A percentile compares a stretch with the other conserved stretches of the same genome.
Conservation (phyloP, 2,113 vertebrate species). For the Tichodroma muraria region DNA sequence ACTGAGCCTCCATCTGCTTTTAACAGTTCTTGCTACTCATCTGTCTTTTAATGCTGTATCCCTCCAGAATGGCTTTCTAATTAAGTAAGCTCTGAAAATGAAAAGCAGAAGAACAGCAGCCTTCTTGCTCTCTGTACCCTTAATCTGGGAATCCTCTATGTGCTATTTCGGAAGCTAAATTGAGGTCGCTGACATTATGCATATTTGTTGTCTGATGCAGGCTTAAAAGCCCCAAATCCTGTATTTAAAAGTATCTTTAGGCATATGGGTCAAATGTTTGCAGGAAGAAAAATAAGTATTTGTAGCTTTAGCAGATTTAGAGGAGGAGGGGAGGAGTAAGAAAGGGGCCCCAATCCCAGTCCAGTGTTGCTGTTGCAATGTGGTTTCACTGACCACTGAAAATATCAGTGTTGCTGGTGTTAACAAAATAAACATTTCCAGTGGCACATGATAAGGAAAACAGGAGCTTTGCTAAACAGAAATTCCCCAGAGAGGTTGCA, state of each 20-base stretch:
- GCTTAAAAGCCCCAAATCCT: conserved; percentile 40
- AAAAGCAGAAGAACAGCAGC: conserved; percentile 52
- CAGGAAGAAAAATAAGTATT: conserved; percentile 4
- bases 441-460: background rate
- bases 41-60: conserved; percentile 5
- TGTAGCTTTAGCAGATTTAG: background rate
- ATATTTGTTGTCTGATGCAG: conserved; percentile 59
- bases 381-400: background rate
- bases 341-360: background rate
- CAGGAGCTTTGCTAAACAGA: background rate
- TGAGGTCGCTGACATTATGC: conserved; percentile 46
- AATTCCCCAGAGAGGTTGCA: background rate
- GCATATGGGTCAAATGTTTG: conserved; percentile 28
- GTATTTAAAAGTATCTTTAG: conserved; percentile 11
- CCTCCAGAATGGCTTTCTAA: conserved; percentile 43
- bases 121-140: conserved; percentile 23
- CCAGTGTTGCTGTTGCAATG: background rate
- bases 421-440: background rate
- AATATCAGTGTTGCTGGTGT: background rate
- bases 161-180: conserved; percentile 56
- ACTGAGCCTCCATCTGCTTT: conserved; percentile 41
- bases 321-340: background rate
- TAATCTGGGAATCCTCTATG: conserved; percentile 38
- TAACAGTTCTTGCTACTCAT: conserved; percentile 4
- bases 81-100: conserved; percentile 52